A percentile compares a stretch with the other conserved stretches of the same genome.
Evolutionary conservation across 2,113 vertebrate species (phyloP).

Genomic region (Burhinus bistriatus): DNA sequence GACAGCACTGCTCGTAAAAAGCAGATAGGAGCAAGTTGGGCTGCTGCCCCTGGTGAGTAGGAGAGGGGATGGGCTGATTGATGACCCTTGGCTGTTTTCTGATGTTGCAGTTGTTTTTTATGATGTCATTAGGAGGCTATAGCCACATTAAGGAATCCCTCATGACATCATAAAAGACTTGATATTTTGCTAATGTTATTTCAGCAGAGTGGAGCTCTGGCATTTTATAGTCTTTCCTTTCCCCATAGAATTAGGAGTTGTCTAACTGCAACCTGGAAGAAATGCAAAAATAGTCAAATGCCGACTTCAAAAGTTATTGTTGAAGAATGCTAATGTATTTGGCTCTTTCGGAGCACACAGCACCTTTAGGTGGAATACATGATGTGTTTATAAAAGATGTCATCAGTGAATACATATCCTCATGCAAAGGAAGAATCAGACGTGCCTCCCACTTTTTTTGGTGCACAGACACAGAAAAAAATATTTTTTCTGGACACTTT

Average conservation of each 20-base stretch:
- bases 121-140: constrained; percentile 81
- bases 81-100: constrained; percentile 70
- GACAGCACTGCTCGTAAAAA: constrained; percentile 56
- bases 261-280: constrained; percentile 74
- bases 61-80: constrained; percentile 71
- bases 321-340: constrained; percentile 71
- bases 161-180: constrained; percentile 83
- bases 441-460: neutral
- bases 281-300: constrained; percentile 82
- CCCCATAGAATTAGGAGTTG: constrained; percentile 73
- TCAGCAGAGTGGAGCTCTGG: constrained; percentile 73
- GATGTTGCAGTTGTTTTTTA: constrained; percentile 76
- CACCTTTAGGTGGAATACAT: constrained; percentile 67
- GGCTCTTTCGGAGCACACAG: constrained; percentile 42
- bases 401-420: neutral
- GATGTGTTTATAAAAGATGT: constrained; percentile 63
- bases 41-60: constrained; percentile 48
- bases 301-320: constrained; percentile 68
- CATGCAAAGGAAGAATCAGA: neutral
- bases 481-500: neutral
- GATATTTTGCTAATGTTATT: constrained; percentile 83
- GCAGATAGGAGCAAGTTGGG: constrained; percentile 27
- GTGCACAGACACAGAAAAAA: neutral
- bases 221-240: constrained; percentile 72
- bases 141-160: constrained; percentile 78